phyloP scores from a whole-genome alignment of 92 coral and sea anemone genomes.

The Micromussa lordhowensis region DNA sequence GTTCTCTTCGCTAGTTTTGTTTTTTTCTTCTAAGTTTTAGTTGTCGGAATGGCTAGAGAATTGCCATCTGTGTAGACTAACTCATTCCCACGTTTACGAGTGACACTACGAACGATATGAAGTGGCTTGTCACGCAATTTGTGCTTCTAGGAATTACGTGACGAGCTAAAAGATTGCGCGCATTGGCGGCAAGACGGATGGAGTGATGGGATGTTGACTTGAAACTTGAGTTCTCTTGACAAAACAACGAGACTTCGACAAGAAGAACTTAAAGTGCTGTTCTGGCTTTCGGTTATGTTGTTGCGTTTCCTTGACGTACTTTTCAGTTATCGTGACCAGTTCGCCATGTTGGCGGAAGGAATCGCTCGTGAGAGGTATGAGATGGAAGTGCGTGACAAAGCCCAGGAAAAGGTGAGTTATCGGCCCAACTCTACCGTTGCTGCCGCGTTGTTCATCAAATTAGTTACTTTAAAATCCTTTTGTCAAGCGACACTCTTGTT shows the following conservation, averaged over 20 bases:
- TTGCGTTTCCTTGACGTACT: slow-evolving; percentile 30
- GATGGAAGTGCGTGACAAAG: slow-evolving; percentile 84
- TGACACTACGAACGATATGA: neutral
- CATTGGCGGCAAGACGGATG: neutral
- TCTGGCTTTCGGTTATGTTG: neutral
- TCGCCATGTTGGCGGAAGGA: slow-evolving; percentile 88
- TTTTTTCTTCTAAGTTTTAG: neutral
- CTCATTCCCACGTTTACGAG: neutral
- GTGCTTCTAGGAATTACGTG: too few species aligned
- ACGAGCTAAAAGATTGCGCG: neutral
- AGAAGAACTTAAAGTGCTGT: neutral
- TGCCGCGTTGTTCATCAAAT: too few species aligned
- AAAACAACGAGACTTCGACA: neutral
- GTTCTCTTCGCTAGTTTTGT: neutral
- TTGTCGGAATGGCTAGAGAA: neutral
- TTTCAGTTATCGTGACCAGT: slow-evolving; percentile 94
- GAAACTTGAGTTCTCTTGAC: too few species aligned
- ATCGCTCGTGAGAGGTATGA: slow-evolving; percentile 91
- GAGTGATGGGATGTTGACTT: too few species aligned
- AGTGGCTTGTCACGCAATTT: too few species aligned
- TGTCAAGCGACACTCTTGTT: too few species aligned
- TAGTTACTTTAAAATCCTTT: too few species aligned
- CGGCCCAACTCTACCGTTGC: too few species aligned
- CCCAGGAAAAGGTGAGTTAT: slow-evolving; percentile 91
- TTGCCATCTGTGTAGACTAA: neutral